These are phyloP conservation scores for Eubasilissa splendida DNA, from an alignment of 2,888 invertebrate species.

Conservation along the genomic window DNA sequence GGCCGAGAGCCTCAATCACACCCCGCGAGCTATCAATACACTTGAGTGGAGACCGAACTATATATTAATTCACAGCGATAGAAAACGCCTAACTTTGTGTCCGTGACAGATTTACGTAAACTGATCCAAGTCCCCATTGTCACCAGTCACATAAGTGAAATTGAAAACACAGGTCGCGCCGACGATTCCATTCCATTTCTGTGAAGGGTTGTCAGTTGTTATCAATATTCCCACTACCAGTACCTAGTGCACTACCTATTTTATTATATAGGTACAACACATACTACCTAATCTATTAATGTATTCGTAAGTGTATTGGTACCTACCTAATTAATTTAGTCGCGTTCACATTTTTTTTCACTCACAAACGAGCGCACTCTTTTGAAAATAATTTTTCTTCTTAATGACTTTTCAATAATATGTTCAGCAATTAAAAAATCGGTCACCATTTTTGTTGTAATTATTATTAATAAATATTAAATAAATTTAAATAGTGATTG, in stretches of 20 bases:
- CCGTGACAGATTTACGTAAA: constrained; percentile 26
- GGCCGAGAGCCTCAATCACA: constrained; percentile 41
- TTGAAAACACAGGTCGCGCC: constrained; percentile 50
- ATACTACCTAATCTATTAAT: not conserved
- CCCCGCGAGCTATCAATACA: constrained; percentile 46
- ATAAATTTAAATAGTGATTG: too few species aligned
- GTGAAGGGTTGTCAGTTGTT: constrained; percentile 56
- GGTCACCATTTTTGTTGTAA: too few species aligned
- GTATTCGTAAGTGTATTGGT: not conserved
- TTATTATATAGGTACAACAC: not conserved
- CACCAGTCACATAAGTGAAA: constrained; percentile 49
- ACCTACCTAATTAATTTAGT: not conserved
- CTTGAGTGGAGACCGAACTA: constrained; percentile 24
- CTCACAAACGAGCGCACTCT: too few species aligned
- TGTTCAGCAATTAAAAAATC: too few species aligned
- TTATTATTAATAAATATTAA: too few species aligned
- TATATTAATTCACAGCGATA: constrained; percentile 10
- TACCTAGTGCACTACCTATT: constrained; percentile 3
- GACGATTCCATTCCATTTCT: constrained; percentile 55
- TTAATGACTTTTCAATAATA: too few species aligned
- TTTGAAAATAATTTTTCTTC: too few species aligned
- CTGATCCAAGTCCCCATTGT: constrained; percentile 42
- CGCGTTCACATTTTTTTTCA: too few species aligned
- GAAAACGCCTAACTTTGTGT: constrained; percentile 30
- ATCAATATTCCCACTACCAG: constrained; percentile 55